A percentile compares a stretch with the other conserved stretches of the same genome.
Conservation (phyloP, 2,113 vertebrate genomes). For the Gopherus evgoodei region DNA sequence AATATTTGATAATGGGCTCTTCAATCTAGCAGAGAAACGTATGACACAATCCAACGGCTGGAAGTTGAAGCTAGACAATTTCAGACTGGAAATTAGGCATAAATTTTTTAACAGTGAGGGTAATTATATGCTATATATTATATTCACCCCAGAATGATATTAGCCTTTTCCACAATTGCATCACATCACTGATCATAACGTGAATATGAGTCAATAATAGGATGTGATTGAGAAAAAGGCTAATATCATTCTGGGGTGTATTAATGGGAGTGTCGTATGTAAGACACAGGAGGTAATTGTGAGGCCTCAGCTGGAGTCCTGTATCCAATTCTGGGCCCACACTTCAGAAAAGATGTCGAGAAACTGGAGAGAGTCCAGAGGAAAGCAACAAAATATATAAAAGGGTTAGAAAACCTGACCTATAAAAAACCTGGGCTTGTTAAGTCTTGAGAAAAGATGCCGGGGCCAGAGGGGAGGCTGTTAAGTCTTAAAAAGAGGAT, state of each 20-base stretch:
- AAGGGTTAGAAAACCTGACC: neutral
- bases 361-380: neutral
- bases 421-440: neutral
- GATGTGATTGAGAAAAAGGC: neutral
- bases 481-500: neutral
- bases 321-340: neutral
- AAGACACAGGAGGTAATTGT: neutral
- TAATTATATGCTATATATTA: neutral
- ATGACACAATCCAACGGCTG: neutral
- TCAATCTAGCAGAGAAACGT: neutral
- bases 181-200: neutral
- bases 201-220: neutral
- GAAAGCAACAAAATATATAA: neutral
- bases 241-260: neutral
- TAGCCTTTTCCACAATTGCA: neutral
- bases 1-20: neutral
- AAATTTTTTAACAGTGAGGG: neutral
- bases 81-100: neutral
- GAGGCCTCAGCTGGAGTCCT: neutral
- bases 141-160: neutral
- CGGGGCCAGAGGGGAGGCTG: rapidly evolving
- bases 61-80: neutral
- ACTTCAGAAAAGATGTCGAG: neutral
- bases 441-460: neutral
- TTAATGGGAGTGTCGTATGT: neutral